Conservation (phyloP, 2,888 invertebrate species). For the Aethes cnicana region DNA sequence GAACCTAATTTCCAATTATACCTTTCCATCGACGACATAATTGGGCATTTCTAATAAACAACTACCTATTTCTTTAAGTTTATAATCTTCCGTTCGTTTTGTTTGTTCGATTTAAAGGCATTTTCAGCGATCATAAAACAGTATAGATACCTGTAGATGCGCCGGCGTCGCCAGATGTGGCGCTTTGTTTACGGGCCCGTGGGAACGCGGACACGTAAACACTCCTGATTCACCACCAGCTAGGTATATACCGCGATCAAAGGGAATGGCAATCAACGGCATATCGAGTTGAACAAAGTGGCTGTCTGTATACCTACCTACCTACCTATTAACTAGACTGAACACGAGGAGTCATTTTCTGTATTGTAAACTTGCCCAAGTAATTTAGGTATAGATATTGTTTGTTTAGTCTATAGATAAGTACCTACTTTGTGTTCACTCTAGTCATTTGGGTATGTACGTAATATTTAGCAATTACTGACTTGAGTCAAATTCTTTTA, state of each 20-base stretch:
- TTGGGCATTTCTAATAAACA: conserved; percentile 9
- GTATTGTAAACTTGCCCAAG: too few relatives aligned
- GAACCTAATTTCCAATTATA: too few relatives aligned
- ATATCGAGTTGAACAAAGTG: not conserved
- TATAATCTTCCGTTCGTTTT: not conserved
- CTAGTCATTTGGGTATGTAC: too few relatives aligned
- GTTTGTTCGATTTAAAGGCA: conserved; percentile 10
- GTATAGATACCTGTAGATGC: conserved; percentile 50
- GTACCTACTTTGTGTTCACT: too few relatives aligned
- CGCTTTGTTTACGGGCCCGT: conserved; percentile 26
- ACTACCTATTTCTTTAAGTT: not conserved
- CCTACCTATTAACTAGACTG: too few relatives aligned
- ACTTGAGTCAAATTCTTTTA: too few relatives aligned
- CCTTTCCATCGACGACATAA: conserved; percentile 4
- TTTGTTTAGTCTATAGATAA: too few relatives aligned
- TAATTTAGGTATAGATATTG: too few relatives aligned
- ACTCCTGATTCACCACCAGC: conserved; percentile 18
- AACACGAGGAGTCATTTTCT: too few relatives aligned
- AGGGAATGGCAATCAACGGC: conserved; percentile 10
- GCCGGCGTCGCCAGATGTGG: conserved; percentile 50
- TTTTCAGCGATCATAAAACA: conserved; percentile 39
- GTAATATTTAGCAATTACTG: too few relatives aligned
- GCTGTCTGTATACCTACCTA: too few relatives aligned
- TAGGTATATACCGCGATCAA: conserved; percentile 1
- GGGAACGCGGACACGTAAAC: conserved; percentile 17